Base-by-base conservation (phyloP, 2,113 vertebrate genomes). In the Pitta sordida region DNA sequence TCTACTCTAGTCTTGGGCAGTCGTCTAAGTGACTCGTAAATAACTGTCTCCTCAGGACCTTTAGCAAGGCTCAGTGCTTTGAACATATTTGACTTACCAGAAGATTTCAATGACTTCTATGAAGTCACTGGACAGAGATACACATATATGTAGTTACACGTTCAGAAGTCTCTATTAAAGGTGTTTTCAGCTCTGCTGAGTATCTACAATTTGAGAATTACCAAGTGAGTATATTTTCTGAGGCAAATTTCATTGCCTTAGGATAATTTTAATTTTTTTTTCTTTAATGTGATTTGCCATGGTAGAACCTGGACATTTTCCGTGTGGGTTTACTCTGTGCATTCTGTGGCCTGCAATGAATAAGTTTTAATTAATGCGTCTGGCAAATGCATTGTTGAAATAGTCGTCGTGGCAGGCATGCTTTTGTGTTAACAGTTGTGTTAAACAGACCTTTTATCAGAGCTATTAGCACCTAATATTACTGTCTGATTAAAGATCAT, bases 391-490 rank as follows among this genome's bases (percentile, higher is more conserved):
- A 65, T 91, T 95, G 93, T 95, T 93, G 89, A 94, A 91, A 74
- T 67, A 92, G 90, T 88, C 22, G 16, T 60, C 60, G 51, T 84
- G 73, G 53, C 75, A 91, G 90, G 56, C 83, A 91, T 1, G 7
- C 86, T 86, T 95, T 83, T 96, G 55, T 95, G 67, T 78, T 96
- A 94, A 67, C 65, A 92, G 60, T 88, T 91, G 76, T 49, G 80
- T 86, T 95, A 94, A 95, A 91, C 59, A 90, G 51, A 44, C 49
- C 65, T 56, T 91, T 93, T 91, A 93, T 90, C 91, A 51, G 73
- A 68, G 82, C 89, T 86, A 94, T 97, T 96, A 93, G 75, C 87
- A 91, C 88, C 90, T 93, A 87, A 91, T 95, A 94, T 95, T 94
- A 36, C 51, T 73, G 75, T 69, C 91, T 96, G 96, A 96, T 95